These are phyloP conservation scores for Darevskia mixta DNA, from an alignment of 2,797 vertebrate species.

Conservation along the genomic window DNA sequence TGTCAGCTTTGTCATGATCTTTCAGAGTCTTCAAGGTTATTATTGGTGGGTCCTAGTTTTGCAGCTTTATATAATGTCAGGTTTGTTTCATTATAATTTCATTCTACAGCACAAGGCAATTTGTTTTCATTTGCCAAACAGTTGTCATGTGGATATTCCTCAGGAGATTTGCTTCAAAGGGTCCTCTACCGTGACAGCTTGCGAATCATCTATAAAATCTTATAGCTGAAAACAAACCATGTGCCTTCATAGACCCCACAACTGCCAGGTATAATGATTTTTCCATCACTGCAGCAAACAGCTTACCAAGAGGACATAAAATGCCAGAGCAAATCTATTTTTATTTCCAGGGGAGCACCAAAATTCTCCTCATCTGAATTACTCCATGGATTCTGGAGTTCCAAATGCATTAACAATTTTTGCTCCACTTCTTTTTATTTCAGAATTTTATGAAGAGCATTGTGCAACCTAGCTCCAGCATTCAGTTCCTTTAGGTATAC, in stretches of 20 bases:
- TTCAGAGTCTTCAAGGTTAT: neutral
- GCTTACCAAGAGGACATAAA: neutral
- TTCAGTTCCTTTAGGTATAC: neutral
- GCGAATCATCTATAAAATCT: neutral
- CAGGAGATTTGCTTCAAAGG: constrained; percentile 14
- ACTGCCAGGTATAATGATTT: neutral
- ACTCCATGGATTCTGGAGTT: neutral
- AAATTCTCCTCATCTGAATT: constrained; percentile 13
- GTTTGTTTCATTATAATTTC: neutral
- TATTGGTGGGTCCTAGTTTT: neutral
- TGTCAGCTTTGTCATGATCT: neutral
- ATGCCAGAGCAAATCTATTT: neutral
- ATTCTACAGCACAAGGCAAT: neutral
- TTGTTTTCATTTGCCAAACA: constrained; percentile 45
- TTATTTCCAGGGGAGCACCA: neutral
- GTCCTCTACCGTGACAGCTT: neutral
- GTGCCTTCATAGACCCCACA: neutral
- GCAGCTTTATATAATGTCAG: neutral
- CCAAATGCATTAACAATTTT: neutral
- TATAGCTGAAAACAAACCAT: neutral
- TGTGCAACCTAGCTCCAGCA: neutral
- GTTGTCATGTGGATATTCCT: constrained; percentile 32
- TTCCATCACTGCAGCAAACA: neutral
- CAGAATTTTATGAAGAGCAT: neutral
- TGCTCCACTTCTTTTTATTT: neutral